Evolutionary conservation across 2,113 vertebrate species (phyloP).

Genomic region (Gallinago jamesoni): DNA sequence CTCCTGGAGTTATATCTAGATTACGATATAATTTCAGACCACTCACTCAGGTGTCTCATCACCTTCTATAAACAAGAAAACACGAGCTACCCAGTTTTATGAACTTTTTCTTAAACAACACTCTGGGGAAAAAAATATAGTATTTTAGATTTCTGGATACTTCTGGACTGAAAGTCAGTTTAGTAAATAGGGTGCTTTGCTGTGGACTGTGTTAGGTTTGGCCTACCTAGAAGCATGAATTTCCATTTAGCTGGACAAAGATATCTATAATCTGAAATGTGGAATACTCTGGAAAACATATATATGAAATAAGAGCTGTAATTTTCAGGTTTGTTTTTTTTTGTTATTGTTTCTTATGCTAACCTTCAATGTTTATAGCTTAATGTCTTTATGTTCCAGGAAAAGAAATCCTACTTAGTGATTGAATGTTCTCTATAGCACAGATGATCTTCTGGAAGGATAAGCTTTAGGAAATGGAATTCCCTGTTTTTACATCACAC

Average conservation of each 20-base stretch:
- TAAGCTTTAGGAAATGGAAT: background rate
- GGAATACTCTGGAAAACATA: background rate
- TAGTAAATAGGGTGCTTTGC: background rate
- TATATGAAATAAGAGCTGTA: background rate
- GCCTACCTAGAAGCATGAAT: background rate
- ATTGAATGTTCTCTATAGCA: background rate
- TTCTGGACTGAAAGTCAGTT: background rate
- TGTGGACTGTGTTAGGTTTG: background rate
- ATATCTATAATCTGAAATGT: background rate
- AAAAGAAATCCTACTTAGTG: background rate
- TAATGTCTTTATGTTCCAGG: background rate
- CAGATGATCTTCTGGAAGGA: background rate
- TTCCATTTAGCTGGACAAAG: background rate
- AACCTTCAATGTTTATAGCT: background rate
- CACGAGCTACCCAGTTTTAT: background rate
- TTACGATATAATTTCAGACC: background rate
- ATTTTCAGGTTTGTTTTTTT: background rate
- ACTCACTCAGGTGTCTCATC: background rate
- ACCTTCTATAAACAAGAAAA: background rate
- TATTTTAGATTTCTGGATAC: background rate
- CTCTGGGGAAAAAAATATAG: background rate
- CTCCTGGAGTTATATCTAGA: background rate
- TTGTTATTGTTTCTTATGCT: background rate
- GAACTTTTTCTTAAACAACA: background rate
- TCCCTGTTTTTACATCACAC: background rate